phyloP scores from a whole-genome alignment of 2,113 vertebrate species.

The Callaeas wilsoni region DNA sequence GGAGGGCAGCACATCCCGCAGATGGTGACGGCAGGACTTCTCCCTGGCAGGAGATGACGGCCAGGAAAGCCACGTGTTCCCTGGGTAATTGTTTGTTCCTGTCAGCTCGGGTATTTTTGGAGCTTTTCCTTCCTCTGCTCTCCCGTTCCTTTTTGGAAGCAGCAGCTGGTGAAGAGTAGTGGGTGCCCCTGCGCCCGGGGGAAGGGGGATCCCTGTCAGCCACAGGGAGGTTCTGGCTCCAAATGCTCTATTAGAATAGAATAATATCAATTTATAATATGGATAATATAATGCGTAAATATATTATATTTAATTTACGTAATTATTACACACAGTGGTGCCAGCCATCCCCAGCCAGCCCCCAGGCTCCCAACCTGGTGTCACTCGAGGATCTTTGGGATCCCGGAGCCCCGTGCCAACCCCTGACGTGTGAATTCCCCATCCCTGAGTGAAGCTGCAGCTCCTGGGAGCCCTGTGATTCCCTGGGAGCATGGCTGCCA shows the following conservation, averaged over 20 bases:
- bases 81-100: conserved; percentile 17
- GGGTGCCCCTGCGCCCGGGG: background rate
- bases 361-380: fast-evolving
- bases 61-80: conserved; percentile 16
- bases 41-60: background rate
- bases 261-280: background rate
- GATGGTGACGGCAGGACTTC: background rate
- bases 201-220: background rate
- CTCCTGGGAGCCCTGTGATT: background rate
- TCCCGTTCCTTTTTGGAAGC: background rate
- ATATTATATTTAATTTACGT: background rate
- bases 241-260: background rate
- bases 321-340: background rate
- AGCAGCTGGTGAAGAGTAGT: background rate
- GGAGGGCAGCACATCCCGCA: background rate
- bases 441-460: background rate
- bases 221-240: background rate
- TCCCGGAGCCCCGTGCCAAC: background rate
- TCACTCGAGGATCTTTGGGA: background rate
- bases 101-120: conserved; percentile 7
- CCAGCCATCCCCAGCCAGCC: background rate
- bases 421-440: background rate
- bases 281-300: background rate
- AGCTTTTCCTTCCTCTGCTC: conserved; percentile 5
- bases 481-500: background rate